Evolutionary conservation across 30 jellyfish, hydroid and myxozoan species (phyloP).

Genomic region (Aurelia sp.): DNA sequence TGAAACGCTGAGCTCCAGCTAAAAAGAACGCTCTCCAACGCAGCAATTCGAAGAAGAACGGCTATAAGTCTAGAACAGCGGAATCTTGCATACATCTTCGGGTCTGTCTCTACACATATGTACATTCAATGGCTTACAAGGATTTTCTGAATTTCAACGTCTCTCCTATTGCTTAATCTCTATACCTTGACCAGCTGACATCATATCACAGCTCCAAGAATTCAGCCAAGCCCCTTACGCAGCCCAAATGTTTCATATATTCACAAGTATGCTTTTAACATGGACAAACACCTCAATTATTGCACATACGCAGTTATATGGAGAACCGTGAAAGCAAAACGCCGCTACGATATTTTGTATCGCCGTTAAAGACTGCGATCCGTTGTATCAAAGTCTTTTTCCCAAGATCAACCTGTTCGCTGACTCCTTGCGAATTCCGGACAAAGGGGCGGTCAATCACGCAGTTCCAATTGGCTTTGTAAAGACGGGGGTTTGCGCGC

Average conservation of each 20-base stretch:
- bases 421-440: constrained; percentile 55
- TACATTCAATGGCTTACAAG: constrained; percentile 6
- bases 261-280: background rate
- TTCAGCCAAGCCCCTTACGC: constrained; percentile 24
- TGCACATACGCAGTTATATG: too few species aligned
- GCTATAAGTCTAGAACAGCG: background rate
- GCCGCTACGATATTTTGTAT: constrained; percentile 10
- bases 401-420: constrained; percentile 77
- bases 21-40: constrained; percentile 2
- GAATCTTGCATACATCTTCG: background rate
- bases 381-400: constrained; percentile 58
- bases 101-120: background rate
- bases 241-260: constrained; percentile 2
- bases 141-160: background rate
- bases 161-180: constrained; percentile 6
- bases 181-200: constrained; percentile 33
- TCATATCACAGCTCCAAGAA: constrained; percentile 19
- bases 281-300: too few species aligned
- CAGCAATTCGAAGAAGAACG: background rate
- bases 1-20: constrained; percentile 16
- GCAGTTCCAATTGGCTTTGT: constrained; percentile 49
- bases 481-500: constrained; percentile 60
- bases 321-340: background rate
- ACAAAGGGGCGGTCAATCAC: constrained; percentile 77
- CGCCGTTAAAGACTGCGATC: constrained; percentile 48